These are phyloP conservation scores for Cremastinae sp. DNA, from an alignment of 2,888 invertebrate species.

Conservation along the genomic window DNA sequence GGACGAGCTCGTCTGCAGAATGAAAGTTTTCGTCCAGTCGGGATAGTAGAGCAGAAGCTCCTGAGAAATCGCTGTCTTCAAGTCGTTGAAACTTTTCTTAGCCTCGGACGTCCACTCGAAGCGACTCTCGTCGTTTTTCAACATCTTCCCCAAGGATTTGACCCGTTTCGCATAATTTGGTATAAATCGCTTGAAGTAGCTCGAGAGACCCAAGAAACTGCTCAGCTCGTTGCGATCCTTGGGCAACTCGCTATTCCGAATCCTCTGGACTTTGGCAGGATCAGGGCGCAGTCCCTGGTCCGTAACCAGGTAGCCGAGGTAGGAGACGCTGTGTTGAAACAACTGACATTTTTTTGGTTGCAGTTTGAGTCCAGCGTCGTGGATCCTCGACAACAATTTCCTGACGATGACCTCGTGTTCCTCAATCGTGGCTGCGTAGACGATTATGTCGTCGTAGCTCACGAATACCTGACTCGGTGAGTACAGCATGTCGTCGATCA, in stretches of 20 bases:
- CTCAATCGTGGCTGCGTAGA: neutral
- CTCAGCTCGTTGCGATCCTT: slow-evolving; percentile 6
- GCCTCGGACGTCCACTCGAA: slow-evolving; percentile 28
- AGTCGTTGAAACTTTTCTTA: slow-evolving; percentile 27
- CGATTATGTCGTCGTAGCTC: slow-evolving; percentile 35
- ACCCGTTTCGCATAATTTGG: slow-evolving; percentile 32
- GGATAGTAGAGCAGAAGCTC: slow-evolving; percentile 42
- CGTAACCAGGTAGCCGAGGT: slow-evolving; percentile 25
- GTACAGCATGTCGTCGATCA: slow-evolving; percentile 42
- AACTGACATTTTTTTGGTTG: slow-evolving; percentile 32
- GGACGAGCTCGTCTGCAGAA: slow-evolving; percentile 38
- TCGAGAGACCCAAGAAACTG: slow-evolving; percentile 30
- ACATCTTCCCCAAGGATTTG: slow-evolving; percentile 6
- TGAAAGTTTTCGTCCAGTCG: slow-evolving; percentile 48
- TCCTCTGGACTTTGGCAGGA: neutral
- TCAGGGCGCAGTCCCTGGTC: slow-evolving; percentile 25
- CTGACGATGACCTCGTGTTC: slow-evolving; percentile 28
- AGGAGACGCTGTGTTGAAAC: slow-evolving; percentile 1
- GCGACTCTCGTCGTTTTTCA: neutral
- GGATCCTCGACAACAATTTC: slow-evolving; percentile 23
- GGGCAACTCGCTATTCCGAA: slow-evolving; percentile 13
- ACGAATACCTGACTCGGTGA: slow-evolving; percentile 21
- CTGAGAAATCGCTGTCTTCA: neutral
- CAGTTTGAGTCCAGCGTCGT: slow-evolving; percentile 23
- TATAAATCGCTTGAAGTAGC: slow-evolving; percentile 46